phyloP scores from a whole-genome alignment of 1,140 invertebrate genomes.

The Propsilocerus akamusi region DNA sequence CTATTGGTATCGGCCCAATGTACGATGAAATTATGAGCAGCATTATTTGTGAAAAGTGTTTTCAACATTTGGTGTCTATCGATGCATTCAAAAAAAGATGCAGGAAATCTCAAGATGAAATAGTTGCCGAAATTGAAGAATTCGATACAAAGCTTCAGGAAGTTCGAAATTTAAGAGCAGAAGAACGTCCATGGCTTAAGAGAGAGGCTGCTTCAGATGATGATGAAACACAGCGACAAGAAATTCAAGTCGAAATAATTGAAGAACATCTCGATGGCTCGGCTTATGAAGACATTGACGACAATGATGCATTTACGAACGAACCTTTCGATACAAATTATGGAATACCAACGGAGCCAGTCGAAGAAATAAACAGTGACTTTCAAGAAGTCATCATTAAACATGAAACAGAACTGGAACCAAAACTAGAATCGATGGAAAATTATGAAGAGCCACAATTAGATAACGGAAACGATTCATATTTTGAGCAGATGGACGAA shows the following conservation, averaged over 20 bases:
- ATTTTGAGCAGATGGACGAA: no score
- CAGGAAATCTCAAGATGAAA: neutral
- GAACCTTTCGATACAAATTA: no score
- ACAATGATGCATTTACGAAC: no score
- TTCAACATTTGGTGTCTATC: neutral
- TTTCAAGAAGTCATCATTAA: no score
- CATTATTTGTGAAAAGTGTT: neutral
- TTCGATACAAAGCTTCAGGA: neutral
- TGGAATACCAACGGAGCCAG: no score
- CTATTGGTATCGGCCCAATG: neutral
- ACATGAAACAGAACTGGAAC: no score
- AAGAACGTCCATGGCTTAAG: neutral
- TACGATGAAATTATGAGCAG: neutral
- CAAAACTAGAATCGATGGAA: no score
- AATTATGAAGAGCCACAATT: no score
- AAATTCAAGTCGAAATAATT: neutral
- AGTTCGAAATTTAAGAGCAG: neutral
- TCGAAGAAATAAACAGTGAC: no score
- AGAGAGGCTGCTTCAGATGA: neutral
- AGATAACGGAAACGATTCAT: no score
- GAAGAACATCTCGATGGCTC: neutral
- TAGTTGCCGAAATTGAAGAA: neutral
- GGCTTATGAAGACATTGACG: neutral
- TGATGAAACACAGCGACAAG: neutral
- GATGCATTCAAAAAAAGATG: neutral